Conservation (phyloP, 2,888 invertebrate genomes). For the Hypolimnas misippus region DNA sequence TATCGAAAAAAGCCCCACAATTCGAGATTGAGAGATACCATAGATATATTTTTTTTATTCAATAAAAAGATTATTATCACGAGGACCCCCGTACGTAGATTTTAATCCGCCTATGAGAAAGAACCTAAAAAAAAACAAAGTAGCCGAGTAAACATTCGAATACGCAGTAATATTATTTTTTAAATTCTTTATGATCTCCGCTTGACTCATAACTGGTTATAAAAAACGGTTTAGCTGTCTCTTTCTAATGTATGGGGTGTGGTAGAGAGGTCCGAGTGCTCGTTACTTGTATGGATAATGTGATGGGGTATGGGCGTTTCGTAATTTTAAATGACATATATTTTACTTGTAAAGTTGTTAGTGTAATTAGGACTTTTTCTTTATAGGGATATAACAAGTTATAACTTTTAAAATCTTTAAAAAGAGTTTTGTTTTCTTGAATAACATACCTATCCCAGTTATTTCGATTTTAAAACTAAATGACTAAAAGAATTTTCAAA, state of each 20-base stretch:
- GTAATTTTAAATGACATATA: slow-evolving; percentile 1
- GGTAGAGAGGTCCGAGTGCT: slow-evolving; percentile 34
- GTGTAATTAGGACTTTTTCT: too few species aligned
- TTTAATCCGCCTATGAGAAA: slow-evolving; percentile 11
- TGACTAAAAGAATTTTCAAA: too few species aligned
- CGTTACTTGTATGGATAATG: slow-evolving; percentile 24
- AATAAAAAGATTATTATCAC: slow-evolving; percentile 59
- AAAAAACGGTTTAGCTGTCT: slow-evolving; percentile 49
- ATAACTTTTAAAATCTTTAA: too few species aligned
- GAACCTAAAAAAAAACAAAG: slow-evolving; percentile 25
- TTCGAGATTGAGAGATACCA: slow-evolving; percentile 61
- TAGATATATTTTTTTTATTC: slow-evolving; percentile 55
- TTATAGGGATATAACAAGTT: too few species aligned
- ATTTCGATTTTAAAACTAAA: too few species aligned
- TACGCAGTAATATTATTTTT: slow-evolving; percentile 65
- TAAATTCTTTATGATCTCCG: slow-evolving; percentile 67
- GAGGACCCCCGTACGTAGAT: slow-evolving; percentile 55
- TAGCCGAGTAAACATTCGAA: slow-evolving; percentile 66
- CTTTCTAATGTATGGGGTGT: slow-evolving; percentile 40
- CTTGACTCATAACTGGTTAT: slow-evolving; percentile 57
- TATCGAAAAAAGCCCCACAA: slow-evolving; percentile 42
- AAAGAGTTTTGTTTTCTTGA: too few species aligned
- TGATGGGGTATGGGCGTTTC: slow-evolving; percentile 16
- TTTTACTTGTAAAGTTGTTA: not conserved
- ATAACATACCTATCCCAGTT: too few species aligned